Evolutionary conservation across 2,113 vertebrate genomes (phyloP).

Genomic region (Todiramphus chloris): DNA sequence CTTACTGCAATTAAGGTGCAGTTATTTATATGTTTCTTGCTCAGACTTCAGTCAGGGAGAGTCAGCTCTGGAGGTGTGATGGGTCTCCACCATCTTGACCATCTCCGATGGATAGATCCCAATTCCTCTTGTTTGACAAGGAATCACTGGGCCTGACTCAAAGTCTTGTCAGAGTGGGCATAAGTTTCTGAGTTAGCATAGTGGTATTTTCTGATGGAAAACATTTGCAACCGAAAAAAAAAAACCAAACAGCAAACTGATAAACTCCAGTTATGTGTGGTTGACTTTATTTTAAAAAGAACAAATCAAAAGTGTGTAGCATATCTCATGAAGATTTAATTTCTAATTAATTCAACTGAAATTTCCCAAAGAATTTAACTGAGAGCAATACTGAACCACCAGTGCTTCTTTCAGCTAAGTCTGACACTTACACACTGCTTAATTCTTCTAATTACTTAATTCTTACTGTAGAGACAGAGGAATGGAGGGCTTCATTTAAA

Average conservation of each 20-base stretch:
- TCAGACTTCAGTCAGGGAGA: background rate
- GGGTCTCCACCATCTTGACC: background rate
- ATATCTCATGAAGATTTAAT: background rate
- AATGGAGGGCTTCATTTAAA: background rate
- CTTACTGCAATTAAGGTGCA: background rate
- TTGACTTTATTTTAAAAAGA: background rate
- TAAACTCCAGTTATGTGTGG: background rate
- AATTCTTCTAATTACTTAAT: background rate
- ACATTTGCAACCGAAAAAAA: background rate
- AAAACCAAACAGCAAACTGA: no score
- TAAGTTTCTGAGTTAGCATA: background rate
- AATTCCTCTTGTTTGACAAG: background rate
- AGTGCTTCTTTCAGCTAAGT: background rate
- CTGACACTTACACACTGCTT: background rate
- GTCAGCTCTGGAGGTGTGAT: accelerated
- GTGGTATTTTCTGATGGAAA: background rate
- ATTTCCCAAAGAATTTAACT: background rate
- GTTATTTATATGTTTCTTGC: background rate
- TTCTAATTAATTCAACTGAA: background rate
- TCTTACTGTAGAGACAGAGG: background rate
- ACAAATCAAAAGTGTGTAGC: background rate
- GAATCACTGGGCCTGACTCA: background rate
- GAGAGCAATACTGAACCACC: background rate
- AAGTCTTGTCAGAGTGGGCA: background rate
- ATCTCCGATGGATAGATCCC: background rate